Percentiles rank a stretch among this genome's conserved stretches.
Conservation (phyloP, 2,113 vertebrate species). For the Benitochromis conjunctus region DNA sequence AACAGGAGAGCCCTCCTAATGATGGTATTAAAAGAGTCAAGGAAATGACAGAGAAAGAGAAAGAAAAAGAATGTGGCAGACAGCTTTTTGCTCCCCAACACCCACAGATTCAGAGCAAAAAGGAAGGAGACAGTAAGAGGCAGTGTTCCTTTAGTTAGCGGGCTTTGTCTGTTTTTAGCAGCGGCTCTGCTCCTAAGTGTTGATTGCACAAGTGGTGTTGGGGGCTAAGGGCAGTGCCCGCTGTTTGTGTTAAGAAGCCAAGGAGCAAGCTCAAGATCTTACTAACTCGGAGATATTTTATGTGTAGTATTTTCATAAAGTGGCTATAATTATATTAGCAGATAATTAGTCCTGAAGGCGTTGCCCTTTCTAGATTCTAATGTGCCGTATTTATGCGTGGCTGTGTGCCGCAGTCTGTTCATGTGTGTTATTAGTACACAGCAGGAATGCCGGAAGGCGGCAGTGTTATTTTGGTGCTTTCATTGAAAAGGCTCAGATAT, state of each 20-base stretch:
- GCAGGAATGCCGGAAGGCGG: slow-evolving; percentile 24
- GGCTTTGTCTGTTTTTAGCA: slow-evolving; percentile 65
- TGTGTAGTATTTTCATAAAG: not conserved
- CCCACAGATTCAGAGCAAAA: slow-evolving; percentile 53
- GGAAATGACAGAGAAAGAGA: slow-evolving; percentile 58
- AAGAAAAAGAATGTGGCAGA: slow-evolving; percentile 55
- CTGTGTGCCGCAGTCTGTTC: slow-evolving; percentile 12
- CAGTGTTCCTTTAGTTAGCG: slow-evolving; percentile 37
- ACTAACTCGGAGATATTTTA: not conserved
- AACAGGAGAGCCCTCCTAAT: slow-evolving; percentile 63
- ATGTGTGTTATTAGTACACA: slow-evolving; percentile 47
- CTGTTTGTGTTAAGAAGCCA: slow-evolving; percentile 2
- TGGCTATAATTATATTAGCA: not conserved
- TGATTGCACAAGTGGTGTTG: slow-evolving; percentile 46
- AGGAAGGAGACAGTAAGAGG: slow-evolving; percentile 30
- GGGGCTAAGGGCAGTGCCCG: slow-evolving; percentile 33
- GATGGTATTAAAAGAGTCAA: slow-evolving; percentile 62
- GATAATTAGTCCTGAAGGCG: slow-evolving; percentile 14
- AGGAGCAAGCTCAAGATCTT: not conserved
- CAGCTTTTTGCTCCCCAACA: slow-evolving; percentile 62
- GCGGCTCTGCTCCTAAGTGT: slow-evolving; percentile 31
- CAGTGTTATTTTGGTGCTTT: slow-evolving; percentile 40
- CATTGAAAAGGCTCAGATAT: slow-evolving; percentile 29
- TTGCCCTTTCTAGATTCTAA: slow-evolving; percentile 20
- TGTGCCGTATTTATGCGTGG: slow-evolving; percentile 14